A percentile compares a stretch with the other conserved stretches of the same genome.
phyloP scores from a whole-genome alignment of 1,140 invertebrate species.

The Mizuhopecten yessoensis region DNA sequence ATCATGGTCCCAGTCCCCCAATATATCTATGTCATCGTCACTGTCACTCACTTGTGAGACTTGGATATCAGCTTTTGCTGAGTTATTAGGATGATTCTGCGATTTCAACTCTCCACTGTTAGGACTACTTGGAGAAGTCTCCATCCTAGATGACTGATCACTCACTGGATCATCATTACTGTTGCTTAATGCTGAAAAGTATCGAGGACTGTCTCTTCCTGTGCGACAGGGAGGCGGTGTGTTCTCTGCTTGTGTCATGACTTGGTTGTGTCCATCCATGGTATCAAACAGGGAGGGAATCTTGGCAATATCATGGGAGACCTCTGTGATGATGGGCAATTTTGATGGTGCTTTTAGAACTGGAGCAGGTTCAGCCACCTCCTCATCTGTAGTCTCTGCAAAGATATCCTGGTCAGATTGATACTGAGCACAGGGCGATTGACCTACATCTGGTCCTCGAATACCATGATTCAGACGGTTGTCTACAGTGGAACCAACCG shows the following conservation, averaged over 20 bases:
- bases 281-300: conserved; percentile 10
- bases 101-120: background rate
- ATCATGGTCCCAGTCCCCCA: conserved; percentile 1
- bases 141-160: background rate
- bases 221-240: background rate
- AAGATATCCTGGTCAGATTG: conserved; percentile 22
- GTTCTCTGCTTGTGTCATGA: background rate
- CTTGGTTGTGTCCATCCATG: background rate
- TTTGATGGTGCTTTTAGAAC: background rate
- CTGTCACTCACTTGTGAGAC: background rate
- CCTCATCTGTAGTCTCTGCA: background rate
- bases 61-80: background rate
- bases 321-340: background rate
- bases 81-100: background rate
- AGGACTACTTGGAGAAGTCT: background rate
- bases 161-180: background rate
- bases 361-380: background rate
- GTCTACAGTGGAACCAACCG: background rate
- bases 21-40: background rate
- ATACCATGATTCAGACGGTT: background rate
- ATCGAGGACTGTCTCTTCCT: background rate
- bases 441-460: background rate
- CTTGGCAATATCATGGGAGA: conserved; percentile 1
- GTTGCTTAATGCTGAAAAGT: background rate
- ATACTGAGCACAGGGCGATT: background rate